Evolutionary conservation across 2,797 vertebrate species (phyloP), one percentile per base, ranked within the genome.

Genomic region (Anguilla megastoma): DNA sequence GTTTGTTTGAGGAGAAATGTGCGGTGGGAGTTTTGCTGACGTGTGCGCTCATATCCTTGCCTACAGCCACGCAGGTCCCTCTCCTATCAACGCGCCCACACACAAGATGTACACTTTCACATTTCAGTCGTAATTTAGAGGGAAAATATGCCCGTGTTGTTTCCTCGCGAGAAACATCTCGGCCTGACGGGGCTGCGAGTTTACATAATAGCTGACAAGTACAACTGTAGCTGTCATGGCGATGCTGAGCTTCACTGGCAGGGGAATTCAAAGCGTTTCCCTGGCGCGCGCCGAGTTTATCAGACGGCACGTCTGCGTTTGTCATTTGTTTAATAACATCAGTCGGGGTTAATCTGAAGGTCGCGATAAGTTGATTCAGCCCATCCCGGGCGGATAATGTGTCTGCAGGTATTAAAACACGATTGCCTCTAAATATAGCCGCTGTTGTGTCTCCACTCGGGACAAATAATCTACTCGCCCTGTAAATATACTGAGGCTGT

Each of bases 371-470:
- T 52, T 85, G 80, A 84, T 76, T 88, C 83, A 85, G 84, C 71
- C 52, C 74, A 85, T 36, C 58, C 83, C 71, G 36, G 24, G 79
- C 79, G 84, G 88, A 89, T 84, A 89, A 84, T 89, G 16, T 79
- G 54, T 76, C 66, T 87, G 85, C 27, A 84, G 63, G 18, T 87
- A 84, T 87, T 89, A 89, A 85, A 71, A 21, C 76, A 52, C 10
- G 88, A 60, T 89, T 87, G 56, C 7, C 36, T 89, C 54, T 60
- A 76, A 52, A 87, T 52, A 27, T 88, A 66, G 87, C 36, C 10
- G 1, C 76, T 80, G 36, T 80, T 80, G 36, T 80, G 36, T 80
- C 71, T 74, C 71, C 30, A 36, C 12, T 74, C 4, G 71, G 76
- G 36, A 41, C 16, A 21, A 80, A 45, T 48, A 80, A 80, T 80